Evolutionary conservation across 2,888 invertebrate species (phyloP), one percentile per base, ranked within the genome.

Genomic region (Drosophila neotestacea): DNA sequence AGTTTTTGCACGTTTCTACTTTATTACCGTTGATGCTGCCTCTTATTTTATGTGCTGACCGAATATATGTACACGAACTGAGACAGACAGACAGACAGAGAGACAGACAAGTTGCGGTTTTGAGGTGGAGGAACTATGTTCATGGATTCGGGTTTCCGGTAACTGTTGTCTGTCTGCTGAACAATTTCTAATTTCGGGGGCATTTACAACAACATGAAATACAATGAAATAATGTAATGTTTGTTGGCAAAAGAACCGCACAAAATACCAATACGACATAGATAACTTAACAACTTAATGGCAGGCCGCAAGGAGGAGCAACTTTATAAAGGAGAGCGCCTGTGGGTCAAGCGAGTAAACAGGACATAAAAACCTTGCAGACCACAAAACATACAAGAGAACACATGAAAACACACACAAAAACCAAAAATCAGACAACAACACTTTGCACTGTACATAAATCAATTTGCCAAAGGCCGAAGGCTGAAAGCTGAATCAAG

Each of bases 281-380:
- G 85, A 88, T 85, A 89, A 85, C 88, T 85, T 89, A 87, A 85
- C 85, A 89, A 89, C 89, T 85, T 85, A 87, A 89, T 85, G 88
- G 88, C 76, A 75, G 72, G 69, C 88, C 86, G 79, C 81, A 85
- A 70, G 41, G 64, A 68, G 74, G 69, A 77, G 70, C 70, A 85
- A 77, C 68, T 74, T 70, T 67, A 64, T 39, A 64, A 22, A 22
- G 22, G 22, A 52, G 46, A 72, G 73, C 9, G 13, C 13, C 51
- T 52, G 34, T 60, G 69, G 74, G 59, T 65, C 74, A 70, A 47
- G 10, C 39, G 36, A 50, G 71, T 55, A 71, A 66, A 80, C 75
- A 86, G 77, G 54, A 71, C 58, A 60, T 70, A 65, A 76, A 76
- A 77, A 63, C 52, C 59, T 48, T 66, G 73, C 56, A 46, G 56